Conservation (phyloP, 2,113 vertebrate species). For the Sigmodon hispidus region DNA sequence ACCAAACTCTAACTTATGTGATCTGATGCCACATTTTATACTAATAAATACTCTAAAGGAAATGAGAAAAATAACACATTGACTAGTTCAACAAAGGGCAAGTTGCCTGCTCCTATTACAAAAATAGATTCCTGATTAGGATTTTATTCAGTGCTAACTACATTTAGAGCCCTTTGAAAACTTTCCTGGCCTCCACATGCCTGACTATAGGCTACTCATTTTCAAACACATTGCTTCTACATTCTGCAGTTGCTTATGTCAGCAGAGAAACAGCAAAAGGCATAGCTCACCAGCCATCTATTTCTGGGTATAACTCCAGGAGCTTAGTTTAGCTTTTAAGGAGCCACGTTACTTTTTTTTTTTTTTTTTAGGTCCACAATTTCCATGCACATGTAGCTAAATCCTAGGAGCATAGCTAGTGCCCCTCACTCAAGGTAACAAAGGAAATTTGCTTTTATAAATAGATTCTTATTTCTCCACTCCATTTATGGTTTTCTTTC, state of each 20-base stretch:
- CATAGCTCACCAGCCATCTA: neutral
- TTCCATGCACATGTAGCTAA: neutral
- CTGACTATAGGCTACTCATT: slow-evolving; percentile 3
- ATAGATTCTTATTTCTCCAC: slow-evolving; percentile 11
- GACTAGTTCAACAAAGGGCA: neutral
- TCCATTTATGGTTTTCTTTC: slow-evolving; percentile 1
- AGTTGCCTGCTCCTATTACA: neutral
- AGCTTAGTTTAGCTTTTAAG: slow-evolving; percentile 45
- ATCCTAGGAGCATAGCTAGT: neutral
- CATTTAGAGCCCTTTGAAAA: slow-evolving; percentile 28
- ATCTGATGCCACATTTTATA: neutral
- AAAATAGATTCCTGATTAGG: neutral
- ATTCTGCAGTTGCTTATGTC: slow-evolving; percentile 44
- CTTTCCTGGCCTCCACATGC: neutral
- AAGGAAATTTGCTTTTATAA: neutral
- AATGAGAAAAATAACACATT: slow-evolving; percentile 28
- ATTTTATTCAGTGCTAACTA: neutral
- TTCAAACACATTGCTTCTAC: slow-evolving; percentile 40
- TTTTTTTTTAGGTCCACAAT: neutral
- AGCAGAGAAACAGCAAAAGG: slow-evolving; percentile 29
- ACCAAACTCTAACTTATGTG: slow-evolving; percentile 2
- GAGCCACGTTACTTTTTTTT: neutral
- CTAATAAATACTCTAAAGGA: neutral
- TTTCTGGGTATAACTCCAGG: slow-evolving; percentile 45
- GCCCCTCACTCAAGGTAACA: neutral